Evolutionary conservation across 2,113 vertebrate genomes (phyloP), one percentile per base, ranked within the genome.

Genomic region (Trematocara stigmaticum): DNA sequence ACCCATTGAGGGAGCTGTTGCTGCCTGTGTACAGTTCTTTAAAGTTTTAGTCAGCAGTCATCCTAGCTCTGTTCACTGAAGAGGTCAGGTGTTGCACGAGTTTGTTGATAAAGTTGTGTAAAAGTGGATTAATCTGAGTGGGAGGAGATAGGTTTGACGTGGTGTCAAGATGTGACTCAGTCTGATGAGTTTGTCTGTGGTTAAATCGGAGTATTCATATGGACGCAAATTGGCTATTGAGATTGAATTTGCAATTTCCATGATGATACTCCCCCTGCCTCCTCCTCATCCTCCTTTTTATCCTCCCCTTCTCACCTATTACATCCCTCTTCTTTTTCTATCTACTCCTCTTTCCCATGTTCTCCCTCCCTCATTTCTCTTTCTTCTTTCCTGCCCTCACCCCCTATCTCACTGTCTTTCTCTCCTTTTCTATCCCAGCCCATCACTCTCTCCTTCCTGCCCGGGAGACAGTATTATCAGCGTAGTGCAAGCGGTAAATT

Each of bases 391-490:
- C 79, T 29, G 26, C 79, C 26, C 53, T 78, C 34, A 16, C 49
- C 51, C 18, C 85, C 52, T 83, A 69, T 89, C 90, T 64, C 45
- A 38, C 47, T 64, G 74, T 89, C 89, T 90, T 78, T 85, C 86
- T 82, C 64, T 81, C 78, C 83, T 66, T 81, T 89, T 91, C 85
- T 83, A 79, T 82, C 78, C 94, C 55, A 74, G 78, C 87, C 90
- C 86, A 87, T 95, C 91, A 87, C 90, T 92, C 87, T 84, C 49
- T 82, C 29, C 91, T 69, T 78, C 76, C 52, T 91, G 83, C 88
- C 87, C 88, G 23, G 87, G 88, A 90, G 92, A 91, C 89, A 47
- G 89, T 84, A 93, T 95, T 95, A 96, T 95, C 94, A 92, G 84
- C 11, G 49, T 76, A 61, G 84, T 86, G 92, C 91, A 92, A 91